phyloP scores from a whole-genome alignment of 2,113 vertebrate genomes.

The Erythrocebus patas region DNA sequence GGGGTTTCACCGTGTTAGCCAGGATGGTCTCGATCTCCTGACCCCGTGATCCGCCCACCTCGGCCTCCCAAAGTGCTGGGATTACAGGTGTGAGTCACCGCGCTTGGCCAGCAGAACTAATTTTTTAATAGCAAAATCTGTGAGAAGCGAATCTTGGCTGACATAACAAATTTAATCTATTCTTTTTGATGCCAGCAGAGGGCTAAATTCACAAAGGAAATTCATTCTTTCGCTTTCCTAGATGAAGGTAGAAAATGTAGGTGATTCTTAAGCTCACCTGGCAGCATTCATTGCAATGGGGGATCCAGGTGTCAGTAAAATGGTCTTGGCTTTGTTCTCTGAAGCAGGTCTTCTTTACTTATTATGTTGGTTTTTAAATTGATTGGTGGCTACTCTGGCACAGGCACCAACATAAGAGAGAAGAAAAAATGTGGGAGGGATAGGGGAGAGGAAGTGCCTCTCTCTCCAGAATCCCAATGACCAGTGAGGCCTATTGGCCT shows the following conservation, averaged over 20 bases:
- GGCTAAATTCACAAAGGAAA: not conserved
- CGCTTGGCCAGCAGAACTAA: not conserved
- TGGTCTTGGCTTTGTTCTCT: not conserved
- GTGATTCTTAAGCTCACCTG: not conserved
- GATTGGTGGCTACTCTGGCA: not conserved
- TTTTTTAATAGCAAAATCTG: not conserved
- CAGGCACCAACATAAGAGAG: not conserved
- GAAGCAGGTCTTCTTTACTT: not conserved
- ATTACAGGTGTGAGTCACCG: too few relatives aligned
- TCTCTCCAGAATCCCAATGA: not conserved
- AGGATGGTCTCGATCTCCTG: too few relatives aligned
- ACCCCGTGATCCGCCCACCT: too few relatives aligned
- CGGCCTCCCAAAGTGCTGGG: too few relatives aligned
- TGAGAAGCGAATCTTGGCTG: not conserved
- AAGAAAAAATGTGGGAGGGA: too few relatives aligned
- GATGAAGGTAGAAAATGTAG: not conserved
- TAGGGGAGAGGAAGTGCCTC: not conserved
- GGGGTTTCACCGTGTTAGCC: too few relatives aligned
- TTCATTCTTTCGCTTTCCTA: not conserved
- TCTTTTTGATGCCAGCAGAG: not conserved
- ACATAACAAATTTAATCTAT: not conserved
- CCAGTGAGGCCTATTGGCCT: not conserved
- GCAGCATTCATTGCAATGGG: not conserved
- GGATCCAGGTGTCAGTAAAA: not conserved
- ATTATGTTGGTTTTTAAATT: not conserved